Percentiles rank a stretch among this genome's conserved stretches.
phyloP scores from a whole-genome alignment of 2,888 invertebrate genomes.

The Scaptomyza reducta region DNA sequence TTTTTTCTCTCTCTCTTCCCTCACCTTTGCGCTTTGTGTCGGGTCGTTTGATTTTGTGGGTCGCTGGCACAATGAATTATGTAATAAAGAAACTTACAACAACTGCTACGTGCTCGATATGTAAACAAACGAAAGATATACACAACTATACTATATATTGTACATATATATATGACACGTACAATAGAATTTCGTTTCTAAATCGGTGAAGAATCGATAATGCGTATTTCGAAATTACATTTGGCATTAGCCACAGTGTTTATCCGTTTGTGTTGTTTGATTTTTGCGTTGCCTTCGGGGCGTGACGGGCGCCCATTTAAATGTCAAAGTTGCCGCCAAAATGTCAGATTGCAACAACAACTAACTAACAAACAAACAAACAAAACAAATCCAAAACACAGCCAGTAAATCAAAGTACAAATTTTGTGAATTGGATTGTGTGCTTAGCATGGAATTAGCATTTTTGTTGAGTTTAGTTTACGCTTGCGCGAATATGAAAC shows the following conservation, averaged over 20 bases:
- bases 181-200: slow-evolving; percentile 1
- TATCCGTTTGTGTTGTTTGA: slow-evolving; percentile 23
- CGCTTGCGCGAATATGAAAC: slow-evolving; percentile 43
- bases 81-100: slow-evolving; percentile 8
- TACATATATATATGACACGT: slow-evolving; percentile 28
- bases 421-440: slow-evolving; percentile 24
- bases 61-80: slow-evolving; percentile 16
- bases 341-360: slow-evolving; percentile 33
- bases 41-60: slow-evolving; percentile 42
- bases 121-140: slow-evolving; percentile 43
- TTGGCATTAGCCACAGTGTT: slow-evolving; percentile 30
- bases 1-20: background rate
- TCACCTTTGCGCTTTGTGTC: slow-evolving; percentile 21
- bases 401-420: slow-evolving; percentile 36
- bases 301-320: slow-evolving; percentile 41
- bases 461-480: slow-evolving; percentile 35
- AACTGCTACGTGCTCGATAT: slow-evolving; percentile 56
- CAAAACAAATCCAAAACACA: slow-evolving; percentile 21
- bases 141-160: background rate
- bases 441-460: slow-evolving; percentile 35
- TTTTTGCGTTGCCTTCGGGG: slow-evolving; percentile 28
- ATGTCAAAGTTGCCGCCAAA: slow-evolving; percentile 56
- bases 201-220: slow-evolving; percentile 15
- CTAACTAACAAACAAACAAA: slow-evolving; percentile 21
- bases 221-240: slow-evolving; percentile 36